These are phyloP conservation scores for Rhombomys opimus DNA, from an alignment of 2,113 vertebrate species.

Conservation along the genomic window DNA sequence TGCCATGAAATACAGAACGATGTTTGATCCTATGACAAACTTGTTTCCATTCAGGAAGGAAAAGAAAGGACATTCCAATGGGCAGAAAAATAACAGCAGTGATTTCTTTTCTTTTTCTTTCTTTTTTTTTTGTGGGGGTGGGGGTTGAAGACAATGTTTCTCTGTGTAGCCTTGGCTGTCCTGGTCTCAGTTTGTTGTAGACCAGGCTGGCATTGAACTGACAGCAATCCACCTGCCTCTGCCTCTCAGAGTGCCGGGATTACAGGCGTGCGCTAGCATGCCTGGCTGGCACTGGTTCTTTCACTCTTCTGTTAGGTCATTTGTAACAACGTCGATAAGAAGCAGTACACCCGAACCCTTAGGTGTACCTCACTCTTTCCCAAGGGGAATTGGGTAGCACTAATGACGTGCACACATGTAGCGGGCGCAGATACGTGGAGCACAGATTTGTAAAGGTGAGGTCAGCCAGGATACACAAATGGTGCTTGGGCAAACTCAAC, in stretches of 20 bases:
- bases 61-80: background rate
- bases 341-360: background rate
- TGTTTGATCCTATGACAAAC: background rate
- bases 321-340: slow-evolving; percentile 12
- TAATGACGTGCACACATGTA: background rate
- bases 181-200: too few relatives aligned
- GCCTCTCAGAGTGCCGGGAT: too few relatives aligned
- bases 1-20: background rate
- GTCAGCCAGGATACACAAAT: background rate
- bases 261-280: too few relatives aligned
- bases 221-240: too few relatives aligned
- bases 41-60: slow-evolving; percentile 17
- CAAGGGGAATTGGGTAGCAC: background rate
- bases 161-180: too few relatives aligned
- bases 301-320: background rate
- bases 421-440: background rate
- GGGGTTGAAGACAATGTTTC: too few relatives aligned
- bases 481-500: background rate
- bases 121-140: too few relatives aligned
- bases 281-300: too few relatives aligned
- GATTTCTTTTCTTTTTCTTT: background rate
- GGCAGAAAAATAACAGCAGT: background rate
- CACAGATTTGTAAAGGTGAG: background rate
- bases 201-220: too few relatives aligned
- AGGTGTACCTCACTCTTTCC: background rate